Percentiles rank a stretch among this genome's conserved stretches.
Evolutionary conservation across 2,888 invertebrate genomes (phyloP).

Genomic region (Stramonita haemastoma): DNA sequence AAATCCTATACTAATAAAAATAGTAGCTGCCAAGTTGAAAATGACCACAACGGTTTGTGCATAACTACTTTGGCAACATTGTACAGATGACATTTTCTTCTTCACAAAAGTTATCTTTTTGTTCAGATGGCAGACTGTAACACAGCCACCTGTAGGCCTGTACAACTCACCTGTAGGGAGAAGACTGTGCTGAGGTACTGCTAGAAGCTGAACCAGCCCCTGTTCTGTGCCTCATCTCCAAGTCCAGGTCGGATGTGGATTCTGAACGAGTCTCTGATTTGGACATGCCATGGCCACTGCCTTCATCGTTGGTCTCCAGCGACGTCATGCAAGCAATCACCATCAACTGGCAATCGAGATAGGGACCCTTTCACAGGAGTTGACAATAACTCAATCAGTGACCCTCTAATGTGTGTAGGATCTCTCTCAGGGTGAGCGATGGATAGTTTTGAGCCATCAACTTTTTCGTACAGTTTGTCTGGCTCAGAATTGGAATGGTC

Average conservation of each 20-base stretch:
- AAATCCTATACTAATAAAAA: too few relatives aligned
- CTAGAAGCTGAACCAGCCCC: not conserved
- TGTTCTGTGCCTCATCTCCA: not conserved
- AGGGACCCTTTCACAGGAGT: not conserved
- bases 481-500: conserved; percentile 25
- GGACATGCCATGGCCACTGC: conserved; percentile 30
- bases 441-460: too few relatives aligned
- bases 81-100: too few relatives aligned
- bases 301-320: not conserved
- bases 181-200: not conserved
- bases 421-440: not conserved
- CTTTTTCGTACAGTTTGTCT: not conserved
- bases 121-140: too few relatives aligned
- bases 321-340: not conserved
- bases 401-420: not conserved
- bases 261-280: conserved; percentile 18
- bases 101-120: too few relatives aligned
- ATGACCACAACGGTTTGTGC: too few relatives aligned
- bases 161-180: not conserved
- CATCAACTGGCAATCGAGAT: not conserved
- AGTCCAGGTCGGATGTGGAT: not conserved
- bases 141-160: too few relatives aligned
- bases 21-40: too few relatives aligned
- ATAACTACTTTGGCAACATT: too few relatives aligned
- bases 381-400: not conserved